A percentile compares a stretch with the other conserved stretches of the same genome.
Evolutionary conservation across 2,888 invertebrate species (phyloP).

Genomic region (Epinotia brunnichana): DNA sequence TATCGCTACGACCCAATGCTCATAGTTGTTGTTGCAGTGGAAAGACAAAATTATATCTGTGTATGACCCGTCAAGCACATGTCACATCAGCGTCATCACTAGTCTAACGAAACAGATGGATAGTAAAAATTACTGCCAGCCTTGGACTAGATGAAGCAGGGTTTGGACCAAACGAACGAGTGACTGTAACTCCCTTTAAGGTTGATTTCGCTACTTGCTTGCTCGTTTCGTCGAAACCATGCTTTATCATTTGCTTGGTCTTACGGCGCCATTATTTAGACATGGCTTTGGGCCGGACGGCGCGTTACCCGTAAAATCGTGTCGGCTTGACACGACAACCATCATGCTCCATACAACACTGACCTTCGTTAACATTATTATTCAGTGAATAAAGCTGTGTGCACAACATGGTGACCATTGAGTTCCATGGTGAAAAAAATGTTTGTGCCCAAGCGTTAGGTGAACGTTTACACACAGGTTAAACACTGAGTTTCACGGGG

Average conservation of each 20-base stretch:
- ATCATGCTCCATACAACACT: not conserved
- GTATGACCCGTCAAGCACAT: not conserved
- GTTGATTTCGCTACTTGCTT: not conserved
- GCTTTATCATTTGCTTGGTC: not conserved
- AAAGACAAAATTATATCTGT: not conserved
- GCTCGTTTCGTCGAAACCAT: not conserved
- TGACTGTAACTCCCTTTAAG: not conserved
- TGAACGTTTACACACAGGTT: not conserved
- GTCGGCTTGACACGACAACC: not conserved
- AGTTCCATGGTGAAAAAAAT: not conserved
- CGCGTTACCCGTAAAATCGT: constrained; percentile 13
- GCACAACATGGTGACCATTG: not conserved
- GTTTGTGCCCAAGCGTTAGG: not conserved
- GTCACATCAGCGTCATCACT: not conserved
- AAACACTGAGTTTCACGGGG: not conserved
- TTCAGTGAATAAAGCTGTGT: not conserved
- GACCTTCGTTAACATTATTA: not conserved
- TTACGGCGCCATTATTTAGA: too few species aligned
- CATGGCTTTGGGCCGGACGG: too few species aligned
- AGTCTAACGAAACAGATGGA: not conserved
- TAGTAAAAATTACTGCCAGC: not conserved
- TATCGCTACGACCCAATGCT: not conserved
- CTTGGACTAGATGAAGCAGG: too few species aligned
- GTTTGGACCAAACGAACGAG: constrained; percentile 1
- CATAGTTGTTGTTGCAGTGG: not conserved